Conservation (phyloP, 2,113 vertebrate species). For the Australoheros scitulus region DNA sequence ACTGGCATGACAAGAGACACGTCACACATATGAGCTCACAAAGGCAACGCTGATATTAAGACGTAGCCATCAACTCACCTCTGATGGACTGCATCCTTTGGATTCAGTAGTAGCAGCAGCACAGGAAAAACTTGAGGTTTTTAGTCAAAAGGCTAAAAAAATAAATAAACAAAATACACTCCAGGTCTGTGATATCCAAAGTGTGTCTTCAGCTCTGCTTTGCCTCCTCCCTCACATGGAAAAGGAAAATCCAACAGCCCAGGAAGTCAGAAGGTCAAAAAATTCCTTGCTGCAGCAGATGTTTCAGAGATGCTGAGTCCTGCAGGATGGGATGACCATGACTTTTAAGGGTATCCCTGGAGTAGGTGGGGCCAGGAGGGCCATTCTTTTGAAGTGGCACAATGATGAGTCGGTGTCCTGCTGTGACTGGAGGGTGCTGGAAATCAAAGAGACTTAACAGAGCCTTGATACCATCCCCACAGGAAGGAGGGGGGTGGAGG, state of each 20-base stretch:
- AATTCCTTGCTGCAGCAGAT: constrained; percentile 14
- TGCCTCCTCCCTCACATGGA: not conserved
- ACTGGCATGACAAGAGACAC: not conserved
- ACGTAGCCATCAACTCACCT: constrained; percentile 67
- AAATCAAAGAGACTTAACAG: constrained; percentile 95
- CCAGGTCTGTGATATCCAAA: constrained; percentile 53
- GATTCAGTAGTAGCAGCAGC: not conserved
- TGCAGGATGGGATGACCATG: constrained; percentile 61
- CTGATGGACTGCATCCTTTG: constrained; percentile 79
- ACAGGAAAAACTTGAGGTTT: not conserved
- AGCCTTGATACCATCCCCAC: constrained; percentile 88
- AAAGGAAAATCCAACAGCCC: constrained; percentile 53
- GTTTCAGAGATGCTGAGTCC: constrained; percentile 59
- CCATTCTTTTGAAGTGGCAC: constrained; percentile 90
- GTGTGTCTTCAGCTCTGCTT: not conserved
- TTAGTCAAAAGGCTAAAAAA: constrained; percentile 7
- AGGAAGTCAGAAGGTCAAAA: constrained; percentile 6
- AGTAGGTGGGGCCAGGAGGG: constrained; percentile 83
- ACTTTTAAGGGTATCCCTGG: constrained; percentile 82
- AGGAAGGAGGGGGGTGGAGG: constrained; percentile 83
- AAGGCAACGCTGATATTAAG: not conserved
- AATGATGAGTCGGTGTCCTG: constrained; percentile 83
- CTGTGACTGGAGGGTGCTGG: constrained; percentile 80
- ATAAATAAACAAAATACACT: not conserved
- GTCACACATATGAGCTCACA: not conserved